Conservation (phyloP, 1,140 invertebrate genomes). For the Brachionus calyciflorus region DNA sequence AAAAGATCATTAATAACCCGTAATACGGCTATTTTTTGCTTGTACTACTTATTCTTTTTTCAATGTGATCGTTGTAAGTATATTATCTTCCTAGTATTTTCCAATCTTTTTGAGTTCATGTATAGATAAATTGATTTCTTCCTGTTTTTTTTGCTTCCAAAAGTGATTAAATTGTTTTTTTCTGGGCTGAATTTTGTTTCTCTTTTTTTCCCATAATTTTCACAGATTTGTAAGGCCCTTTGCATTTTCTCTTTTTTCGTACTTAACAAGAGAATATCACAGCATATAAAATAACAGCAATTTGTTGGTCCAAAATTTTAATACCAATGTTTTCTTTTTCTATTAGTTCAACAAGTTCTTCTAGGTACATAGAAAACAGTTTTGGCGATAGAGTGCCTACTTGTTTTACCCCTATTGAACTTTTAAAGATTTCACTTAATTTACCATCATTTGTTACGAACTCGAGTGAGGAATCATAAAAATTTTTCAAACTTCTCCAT, state of each 20-base stretch:
- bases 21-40: no score
- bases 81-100: not conserved
- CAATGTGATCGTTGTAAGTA: not conserved
- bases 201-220: not conserved
- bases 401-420: not conserved
- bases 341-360: not conserved
- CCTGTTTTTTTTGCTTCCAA: not conserved
- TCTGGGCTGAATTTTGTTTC: conserved; percentile 25
- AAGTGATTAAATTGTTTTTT: not conserved
- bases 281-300: not conserved
- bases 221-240: conserved; percentile 3
- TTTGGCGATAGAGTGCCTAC: not conserved
- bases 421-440: not conserved
- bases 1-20: not conserved
- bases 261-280: conserved; percentile 1
- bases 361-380: not conserved
- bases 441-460: not conserved
- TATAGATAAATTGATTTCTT: not conserved
- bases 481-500: conserved; percentile 5
- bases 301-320: not conserved
- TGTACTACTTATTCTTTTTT: no score
- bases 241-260: not conserved
- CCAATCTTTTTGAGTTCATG: not conserved
- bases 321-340: not conserved
- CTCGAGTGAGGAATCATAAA: not conserved